Evolutionary conservation across 1,140 invertebrate species (phyloP), one percentile per base, ranked within the genome.

Genomic region (Potamilus streckersoni): DNA sequence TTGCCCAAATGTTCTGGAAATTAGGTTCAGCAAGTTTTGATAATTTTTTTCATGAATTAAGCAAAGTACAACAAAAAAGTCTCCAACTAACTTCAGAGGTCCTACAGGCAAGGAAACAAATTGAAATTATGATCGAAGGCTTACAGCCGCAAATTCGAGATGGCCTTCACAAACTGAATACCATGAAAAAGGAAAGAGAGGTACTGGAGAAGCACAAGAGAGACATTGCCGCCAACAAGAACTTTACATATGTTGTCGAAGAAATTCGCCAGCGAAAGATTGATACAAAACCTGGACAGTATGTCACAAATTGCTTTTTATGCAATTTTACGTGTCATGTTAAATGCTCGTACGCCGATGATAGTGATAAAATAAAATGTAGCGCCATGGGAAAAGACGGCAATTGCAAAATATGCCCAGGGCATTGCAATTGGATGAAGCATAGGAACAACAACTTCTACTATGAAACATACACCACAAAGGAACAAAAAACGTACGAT

Each of bases 261-360:
- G 73, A 79, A 66, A 71, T 61, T 16, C 58, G 67, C 6, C 69
- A 71, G 19, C 71, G 65, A 27, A 65, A 70, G 27, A 65, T 68
- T 19, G 61, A 68, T 19, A 27, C 80, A 23, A 38, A 58, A 19
- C n/a, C 38, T 3, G 73, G 79, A 1, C 20, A 65, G 27, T 72
- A 73, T 69, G 69, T 74, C 11, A 82, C 79, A 2, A 82, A 82
- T 55, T 82, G 81, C 20, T 49, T 73, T 0, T 19, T 58, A n/a
- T 82, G 81, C 56, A 74, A 82, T 69, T 73, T 57, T 27, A 82
- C 81, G 11, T 82, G 81, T 68, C 81, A 82, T 65, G 38, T 60
- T 56, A 68, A 64, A 0, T 82, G 81, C 69, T 2, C 0, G 0
- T 69, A n/a, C 49, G 59, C 27, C 15, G 66, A 74, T 14, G 76